These are phyloP conservation scores for Camponotus fellah DNA, from an alignment of 2,888 invertebrate genomes.

Conservation along the genomic window DNA sequence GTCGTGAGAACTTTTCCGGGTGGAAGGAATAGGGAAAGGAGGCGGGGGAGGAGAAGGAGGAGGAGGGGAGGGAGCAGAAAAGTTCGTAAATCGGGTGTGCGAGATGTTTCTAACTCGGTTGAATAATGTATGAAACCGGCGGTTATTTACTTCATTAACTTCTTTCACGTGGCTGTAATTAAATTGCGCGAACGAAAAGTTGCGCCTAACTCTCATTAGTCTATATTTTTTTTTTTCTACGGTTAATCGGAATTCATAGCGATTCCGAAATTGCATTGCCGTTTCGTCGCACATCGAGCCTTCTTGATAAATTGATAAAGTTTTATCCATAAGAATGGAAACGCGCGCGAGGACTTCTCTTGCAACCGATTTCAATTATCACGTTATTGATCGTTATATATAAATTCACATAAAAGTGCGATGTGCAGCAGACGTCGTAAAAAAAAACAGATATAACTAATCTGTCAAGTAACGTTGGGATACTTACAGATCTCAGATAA, in stretches of 20 bases:
- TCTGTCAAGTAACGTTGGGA: slow-evolving; percentile 1
- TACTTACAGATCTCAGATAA: slow-evolving; percentile 34
- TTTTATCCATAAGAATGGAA: background rate
- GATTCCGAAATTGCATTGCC: background rate
- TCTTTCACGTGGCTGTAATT: slow-evolving; percentile 55
- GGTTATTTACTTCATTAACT: slow-evolving; percentile 58
- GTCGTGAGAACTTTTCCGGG: slow-evolving; percentile 45
- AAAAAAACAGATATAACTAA: background rate
- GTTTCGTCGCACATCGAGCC: background rate
- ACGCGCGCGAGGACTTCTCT: background rate
- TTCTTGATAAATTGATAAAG: background rate
- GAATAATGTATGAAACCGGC: slow-evolving; percentile 54
- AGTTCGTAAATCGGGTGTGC: slow-evolving; percentile 54
- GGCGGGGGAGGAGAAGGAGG: too few relatives aligned
- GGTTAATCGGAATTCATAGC: slow-evolving; percentile 28
- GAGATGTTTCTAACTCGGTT: slow-evolving; percentile 53
- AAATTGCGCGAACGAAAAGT: slow-evolving; percentile 53
- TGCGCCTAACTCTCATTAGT: slow-evolving; percentile 51
- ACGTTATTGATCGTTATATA: background rate
- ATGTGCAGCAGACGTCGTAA: background rate
- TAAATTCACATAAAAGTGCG: slow-evolving; percentile 14
- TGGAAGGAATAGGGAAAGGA: background rate
- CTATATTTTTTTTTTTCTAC: slow-evolving; percentile 15
- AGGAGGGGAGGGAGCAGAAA: background rate
- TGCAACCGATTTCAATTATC: slow-evolving; percentile 4